Evolutionary conservation across 2,797 vertebrate species (phyloP).

Genomic region (Pygocentrus nattereri): DNA sequence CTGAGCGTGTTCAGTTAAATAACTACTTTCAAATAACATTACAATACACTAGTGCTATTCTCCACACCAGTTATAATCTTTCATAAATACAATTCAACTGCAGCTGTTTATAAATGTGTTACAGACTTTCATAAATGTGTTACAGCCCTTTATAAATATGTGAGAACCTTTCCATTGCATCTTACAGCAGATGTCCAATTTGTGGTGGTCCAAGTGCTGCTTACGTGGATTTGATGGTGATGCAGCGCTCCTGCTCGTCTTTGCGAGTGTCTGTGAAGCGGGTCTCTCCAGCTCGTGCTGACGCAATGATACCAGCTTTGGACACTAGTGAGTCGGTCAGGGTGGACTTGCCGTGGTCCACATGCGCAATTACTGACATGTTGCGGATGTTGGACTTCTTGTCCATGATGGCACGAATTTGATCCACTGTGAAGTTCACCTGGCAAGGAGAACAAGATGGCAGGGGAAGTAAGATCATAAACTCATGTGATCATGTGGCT

Average conservation of each 20-base stretch:
- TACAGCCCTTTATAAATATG: background rate
- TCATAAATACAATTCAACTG: background rate
- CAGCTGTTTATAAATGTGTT: background rate
- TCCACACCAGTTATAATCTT: background rate
- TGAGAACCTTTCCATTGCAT: background rate
- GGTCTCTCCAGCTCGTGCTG: slow-evolving; percentile 90
- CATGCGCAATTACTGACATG: slow-evolving; percentile 97
- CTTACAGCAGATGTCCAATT: background rate
- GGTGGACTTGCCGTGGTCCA: slow-evolving; percentile 96
- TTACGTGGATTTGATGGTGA: slow-evolving; percentile 98
- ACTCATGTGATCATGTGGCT: too few relatives aligned
- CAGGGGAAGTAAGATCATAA: background rate
- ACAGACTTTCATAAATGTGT: background rate
- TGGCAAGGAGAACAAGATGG: background rate
- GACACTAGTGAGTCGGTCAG: slow-evolving; percentile 95
- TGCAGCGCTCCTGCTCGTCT: slow-evolving; percentile 96
- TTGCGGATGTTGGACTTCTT: slow-evolving; percentile 98
- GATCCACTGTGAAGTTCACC: slow-evolving; percentile 83
- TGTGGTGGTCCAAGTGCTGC: background rate
- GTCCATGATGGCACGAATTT: slow-evolving; percentile 98
- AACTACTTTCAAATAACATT: too few relatives aligned
- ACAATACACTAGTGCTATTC: too few relatives aligned
- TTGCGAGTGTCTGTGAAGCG: slow-evolving; percentile 95
- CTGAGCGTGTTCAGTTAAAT: too few relatives aligned
- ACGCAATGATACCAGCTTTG: slow-evolving; percentile 96